These are phyloP conservation scores for Pithys albifrons DNA, from an alignment of 2,113 vertebrate species.

Conservation along the genomic window DNA sequence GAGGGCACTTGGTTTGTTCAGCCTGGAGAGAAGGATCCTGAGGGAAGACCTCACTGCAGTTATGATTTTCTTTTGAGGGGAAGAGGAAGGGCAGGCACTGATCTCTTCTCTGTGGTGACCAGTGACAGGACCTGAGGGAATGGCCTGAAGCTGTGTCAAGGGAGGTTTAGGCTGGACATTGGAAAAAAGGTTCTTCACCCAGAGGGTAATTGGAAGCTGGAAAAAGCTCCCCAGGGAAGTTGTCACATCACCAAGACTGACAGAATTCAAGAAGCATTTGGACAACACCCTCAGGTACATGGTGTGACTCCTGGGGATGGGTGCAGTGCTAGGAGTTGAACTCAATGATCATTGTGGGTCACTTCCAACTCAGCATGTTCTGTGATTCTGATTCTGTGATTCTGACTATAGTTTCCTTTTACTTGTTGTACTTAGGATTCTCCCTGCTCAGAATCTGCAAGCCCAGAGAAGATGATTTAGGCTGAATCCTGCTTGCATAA, in stretches of 20 bases:
- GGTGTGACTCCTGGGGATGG: neutral
- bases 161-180: neutral
- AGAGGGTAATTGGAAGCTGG: neutral
- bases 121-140: neutral
- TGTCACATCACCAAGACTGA: neutral
- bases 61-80: neutral
- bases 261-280: neutral
- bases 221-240: neutral
- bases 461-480: neutral
- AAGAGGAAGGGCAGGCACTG: neutral
- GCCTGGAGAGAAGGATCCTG: neutral
- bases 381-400: neutral
- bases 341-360: neutral
- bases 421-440: neutral
- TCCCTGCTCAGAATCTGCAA: neutral
- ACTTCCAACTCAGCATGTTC: neutral
- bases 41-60: neutral
- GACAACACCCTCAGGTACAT: neutral
- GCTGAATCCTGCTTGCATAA: neutral
- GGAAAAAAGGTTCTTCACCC: neutral
- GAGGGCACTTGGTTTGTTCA: neutral
- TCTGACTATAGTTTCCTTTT: neutral
- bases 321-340: neutral
- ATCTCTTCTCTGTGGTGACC: neutral
- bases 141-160: neutral